Evolutionary conservation across 1,140 invertebrate species (phyloP).

Genomic region (Camponotus vicinus): DNA sequence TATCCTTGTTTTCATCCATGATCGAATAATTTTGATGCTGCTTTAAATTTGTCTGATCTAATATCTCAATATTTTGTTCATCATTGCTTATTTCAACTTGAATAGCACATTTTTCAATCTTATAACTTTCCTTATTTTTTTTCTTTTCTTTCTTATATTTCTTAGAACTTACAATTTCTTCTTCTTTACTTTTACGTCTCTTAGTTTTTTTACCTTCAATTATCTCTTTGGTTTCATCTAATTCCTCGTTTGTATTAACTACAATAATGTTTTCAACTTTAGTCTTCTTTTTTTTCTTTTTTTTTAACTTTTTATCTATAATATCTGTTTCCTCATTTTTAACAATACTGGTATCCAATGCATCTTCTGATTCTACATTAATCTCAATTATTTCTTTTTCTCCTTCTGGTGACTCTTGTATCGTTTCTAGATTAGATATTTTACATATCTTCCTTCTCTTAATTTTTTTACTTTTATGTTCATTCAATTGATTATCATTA

Average conservation of each 20-base stretch:
- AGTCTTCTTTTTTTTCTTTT: conserved; percentile 65
- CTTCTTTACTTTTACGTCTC: background rate
- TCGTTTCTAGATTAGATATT: conserved; percentile 78
- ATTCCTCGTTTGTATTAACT: background rate
- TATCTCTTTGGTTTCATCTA: background rate
- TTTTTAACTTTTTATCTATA: conserved; percentile 46
- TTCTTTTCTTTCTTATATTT: conserved; percentile 64
- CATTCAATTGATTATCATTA: conserved; percentile 78
- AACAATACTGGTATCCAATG: background rate
- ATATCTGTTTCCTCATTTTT: conserved; percentile 16
- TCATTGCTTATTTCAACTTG: conserved; percentile 14
- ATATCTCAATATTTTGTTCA: conserved; percentile 8
- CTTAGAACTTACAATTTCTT: background rate
- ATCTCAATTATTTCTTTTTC: conserved; percentile 62
- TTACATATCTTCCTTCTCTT: conserved; percentile 70
- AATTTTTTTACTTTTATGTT: conserved; percentile 72
- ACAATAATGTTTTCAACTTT: conserved; percentile 4
- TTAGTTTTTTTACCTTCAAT: conserved; percentile 13
- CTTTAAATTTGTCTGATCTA: conserved; percentile 14
- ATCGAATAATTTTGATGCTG: conserved; percentile 17
- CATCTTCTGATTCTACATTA: conserved; percentile 27
- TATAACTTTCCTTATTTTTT: conserved; percentile 56
- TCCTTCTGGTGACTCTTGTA: conserved; percentile 78
- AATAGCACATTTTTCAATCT: background rate
- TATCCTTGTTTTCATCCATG: conserved; percentile 3